Conservation (phyloP, 2,113 vertebrate species). For the Maccullochella peelii region DNA sequence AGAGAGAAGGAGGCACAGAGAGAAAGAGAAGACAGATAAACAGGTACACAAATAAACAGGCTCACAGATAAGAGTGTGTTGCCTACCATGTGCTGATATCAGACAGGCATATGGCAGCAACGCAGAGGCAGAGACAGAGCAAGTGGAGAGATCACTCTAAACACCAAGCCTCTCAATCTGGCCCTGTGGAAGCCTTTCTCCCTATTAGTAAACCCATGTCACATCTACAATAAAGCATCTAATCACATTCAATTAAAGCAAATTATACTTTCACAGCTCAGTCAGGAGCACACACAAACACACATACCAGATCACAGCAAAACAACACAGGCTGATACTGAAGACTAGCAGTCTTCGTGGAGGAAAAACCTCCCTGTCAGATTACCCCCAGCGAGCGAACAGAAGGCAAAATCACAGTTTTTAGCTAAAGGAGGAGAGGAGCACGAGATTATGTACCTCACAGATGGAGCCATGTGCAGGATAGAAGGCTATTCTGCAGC, state of each 20-base stretch:
- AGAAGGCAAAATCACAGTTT: slow-evolving; percentile 28
- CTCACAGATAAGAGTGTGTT: slow-evolving; percentile 32
- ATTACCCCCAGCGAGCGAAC: slow-evolving; percentile 11
- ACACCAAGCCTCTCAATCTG: slow-evolving; percentile 32
- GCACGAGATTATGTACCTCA: slow-evolving; percentile 21
- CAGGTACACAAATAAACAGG: slow-evolving; percentile 57
- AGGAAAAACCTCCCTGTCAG: neutral
- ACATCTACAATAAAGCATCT: slow-evolving; percentile 17
- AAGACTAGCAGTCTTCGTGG: neutral
- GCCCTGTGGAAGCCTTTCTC: neutral
- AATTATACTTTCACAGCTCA: slow-evolving; percentile 27
- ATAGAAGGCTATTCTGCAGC: slow-evolving; percentile 14
- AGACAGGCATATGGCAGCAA: slow-evolving; percentile 54
- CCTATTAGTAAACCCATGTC: slow-evolving; percentile 11
- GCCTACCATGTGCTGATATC: slow-evolving; percentile 53
- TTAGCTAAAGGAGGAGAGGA: slow-evolving; percentile 18
- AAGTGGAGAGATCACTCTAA: slow-evolving; percentile 43
- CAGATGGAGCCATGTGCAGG: slow-evolving; percentile 41
- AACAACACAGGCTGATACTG: slow-evolving; percentile 3
- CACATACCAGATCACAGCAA: neutral
- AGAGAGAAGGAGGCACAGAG: slow-evolving; percentile 18
- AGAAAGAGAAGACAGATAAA: slow-evolving; percentile 50
- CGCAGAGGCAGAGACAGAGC: slow-evolving; percentile 17
- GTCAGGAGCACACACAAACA: slow-evolving; percentile 1
- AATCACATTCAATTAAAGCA: slow-evolving; percentile 48